Evolutionary conservation across 2,888 invertebrate genomes (phyloP), one percentile per base, ranked within the genome.

Genomic region (Protodeltote pygarga): DNA sequence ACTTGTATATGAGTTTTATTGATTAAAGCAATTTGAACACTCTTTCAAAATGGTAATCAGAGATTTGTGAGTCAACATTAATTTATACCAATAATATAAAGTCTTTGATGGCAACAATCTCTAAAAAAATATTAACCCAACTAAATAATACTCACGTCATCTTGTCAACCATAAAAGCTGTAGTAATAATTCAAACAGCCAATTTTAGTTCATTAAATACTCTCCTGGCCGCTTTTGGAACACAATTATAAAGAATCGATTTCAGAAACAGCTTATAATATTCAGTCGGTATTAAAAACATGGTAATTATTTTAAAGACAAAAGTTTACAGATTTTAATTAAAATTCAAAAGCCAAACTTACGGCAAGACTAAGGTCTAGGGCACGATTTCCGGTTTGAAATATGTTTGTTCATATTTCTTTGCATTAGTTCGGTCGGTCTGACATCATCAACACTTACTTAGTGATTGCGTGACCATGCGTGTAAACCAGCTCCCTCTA

Each of bases 1-100:
- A 89, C 87, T 87, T 81, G 88, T 79, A 72, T 73, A 77, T 75
- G 67, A 66, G 65, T 73, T 73, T 73, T 59, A 53, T 57, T 71
- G 61, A 62, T 64, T 65, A 53, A 55, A 62, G 58, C 25, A 28
- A 59, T 46, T 45, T 33, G 42, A 59, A 50, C 39, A 35, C 32
- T 55, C 32, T 59, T 65, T 60, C 40, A 45, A 48, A 55, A 59
- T 65, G 52, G 45, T 41, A 51, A 63, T 61, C 37, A 57, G 44
- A 62, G 33, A 50, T 50, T 55, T 42, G 60, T 74, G 75, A 78
- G 51, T 75, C 73, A 73, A 67, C 42, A 37, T 46, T 52, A 48
- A 68, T 58, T 65, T 50, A 46, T 21, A 40, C 44, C 41, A 21
- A 48, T 40, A 38, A 54, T 47, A 42, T 25, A 50, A 44, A 40